Evolutionary conservation across 1,140 invertebrate genomes (phyloP).

Genomic region (Cydia pomonella): DNA sequence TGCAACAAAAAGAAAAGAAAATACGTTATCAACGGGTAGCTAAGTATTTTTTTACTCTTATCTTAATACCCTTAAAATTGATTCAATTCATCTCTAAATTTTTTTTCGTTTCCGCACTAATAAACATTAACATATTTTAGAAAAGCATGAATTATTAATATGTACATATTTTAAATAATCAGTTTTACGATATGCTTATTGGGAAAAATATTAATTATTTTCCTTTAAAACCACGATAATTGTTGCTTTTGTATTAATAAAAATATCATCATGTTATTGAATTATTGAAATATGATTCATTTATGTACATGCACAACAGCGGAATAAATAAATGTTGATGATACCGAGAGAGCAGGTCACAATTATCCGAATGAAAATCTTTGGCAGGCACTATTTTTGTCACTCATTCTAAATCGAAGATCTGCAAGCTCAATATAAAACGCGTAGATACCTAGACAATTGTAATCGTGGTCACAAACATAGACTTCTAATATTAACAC

Average conservation of each 20-base stretch:
- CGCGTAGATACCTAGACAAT: conserved; percentile 77
- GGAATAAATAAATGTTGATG: conserved; percentile 39
- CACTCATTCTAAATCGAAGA: conserved; percentile 65
- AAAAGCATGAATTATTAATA: too few relatives aligned
- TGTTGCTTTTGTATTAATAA: background rate
- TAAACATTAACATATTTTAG: too few relatives aligned
- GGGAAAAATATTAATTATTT: background rate
- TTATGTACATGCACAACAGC: background rate
- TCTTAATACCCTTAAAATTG: background rate
- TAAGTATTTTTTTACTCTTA: background rate
- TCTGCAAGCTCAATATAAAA: conserved; percentile 74
- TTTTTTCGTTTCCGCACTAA: too few relatives aligned
- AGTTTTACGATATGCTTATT: background rate
- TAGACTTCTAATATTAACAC: conserved; percentile 81
- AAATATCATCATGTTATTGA: background rate
- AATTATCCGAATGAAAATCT: conserved; percentile 54
- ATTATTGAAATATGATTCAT: background rate
- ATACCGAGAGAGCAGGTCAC: conserved; percentile 52
- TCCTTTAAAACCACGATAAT: background rate
- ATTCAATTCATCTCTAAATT: too few relatives aligned
- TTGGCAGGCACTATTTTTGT: conserved; percentile 66
- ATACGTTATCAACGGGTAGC: background rate
- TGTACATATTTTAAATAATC: too few relatives aligned
- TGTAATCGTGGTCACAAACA: conserved; percentile 75
- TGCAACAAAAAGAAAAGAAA: conserved; percentile 53